These are phyloP conservation scores for Iselma pallidipennis DNA, from an alignment of 2,888 invertebrate species.

Conservation along the genomic window DNA sequence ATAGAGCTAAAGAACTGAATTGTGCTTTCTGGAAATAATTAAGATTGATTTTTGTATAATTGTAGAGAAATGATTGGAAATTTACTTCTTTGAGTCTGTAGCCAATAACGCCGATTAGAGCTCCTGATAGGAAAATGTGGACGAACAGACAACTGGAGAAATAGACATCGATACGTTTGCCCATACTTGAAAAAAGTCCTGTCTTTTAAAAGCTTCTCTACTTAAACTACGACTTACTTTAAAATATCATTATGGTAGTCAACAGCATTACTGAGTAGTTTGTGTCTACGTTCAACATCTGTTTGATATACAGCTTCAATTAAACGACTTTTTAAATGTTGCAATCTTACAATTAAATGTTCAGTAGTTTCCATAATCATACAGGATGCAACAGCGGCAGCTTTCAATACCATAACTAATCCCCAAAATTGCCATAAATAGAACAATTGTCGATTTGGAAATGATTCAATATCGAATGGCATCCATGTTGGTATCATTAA, in stretches of 20 bases:
- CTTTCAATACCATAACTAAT: slow-evolving; percentile 10
- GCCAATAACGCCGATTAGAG: slow-evolving; percentile 13
- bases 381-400: slow-evolving; percentile 1
- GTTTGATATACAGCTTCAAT: slow-evolving; percentile 2
- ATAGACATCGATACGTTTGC: slow-evolving; percentile 1
- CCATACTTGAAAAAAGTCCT: slow-evolving; percentile 9
- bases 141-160: slow-evolving; percentile 6
- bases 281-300: not conserved
- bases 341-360: slow-evolving; percentile 9
- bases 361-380: slow-evolving; percentile 7
- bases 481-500: slow-evolving; percentile 12
- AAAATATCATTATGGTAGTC: slow-evolving; percentile 11
- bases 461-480: slow-evolving; percentile 11
- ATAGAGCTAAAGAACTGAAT: slow-evolving; percentile 8
- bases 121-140: slow-evolving; percentile 11
- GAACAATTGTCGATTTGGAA: slow-evolving; percentile 6
- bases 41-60: no score
- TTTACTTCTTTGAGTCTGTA: slow-evolving; percentile 11
- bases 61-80: no score
- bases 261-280: not conserved
- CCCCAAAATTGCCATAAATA: slow-evolving; percentile 12
- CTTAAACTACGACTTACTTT: not conserved
- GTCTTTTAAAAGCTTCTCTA: not conserved
- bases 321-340: slow-evolving; percentile 8
- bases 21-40: slow-evolving; percentile 3